Evolutionary conservation across 2,888 invertebrate genomes (phyloP).

Genomic region (Bellardia bayeri): DNA sequence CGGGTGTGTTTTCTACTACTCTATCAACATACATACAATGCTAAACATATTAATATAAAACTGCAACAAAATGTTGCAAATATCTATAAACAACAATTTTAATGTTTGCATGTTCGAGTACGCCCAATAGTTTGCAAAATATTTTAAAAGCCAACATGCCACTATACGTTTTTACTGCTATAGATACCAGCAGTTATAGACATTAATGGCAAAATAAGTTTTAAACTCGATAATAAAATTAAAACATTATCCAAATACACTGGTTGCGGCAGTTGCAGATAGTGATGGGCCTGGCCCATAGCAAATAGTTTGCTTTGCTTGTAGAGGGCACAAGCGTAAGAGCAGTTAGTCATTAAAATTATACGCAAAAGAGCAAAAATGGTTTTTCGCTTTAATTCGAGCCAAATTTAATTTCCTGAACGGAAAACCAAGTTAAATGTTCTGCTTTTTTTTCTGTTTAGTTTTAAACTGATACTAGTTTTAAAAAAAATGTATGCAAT

Average conservation of each 20-base stretch:
- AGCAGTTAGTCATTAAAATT: conserved; percentile 15
- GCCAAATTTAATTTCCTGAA: conserved; percentile 58
- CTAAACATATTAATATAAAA: neutral
- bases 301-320: neutral
- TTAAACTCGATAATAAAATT: conserved; percentile 39
- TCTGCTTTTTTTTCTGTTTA: neutral
- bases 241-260: neutral
- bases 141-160: neutral
- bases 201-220: conserved; percentile 2
- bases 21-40: neutral
- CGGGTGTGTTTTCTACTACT: neutral
- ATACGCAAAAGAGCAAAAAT: conserved; percentile 9
- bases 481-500: neutral
- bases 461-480: neutral
- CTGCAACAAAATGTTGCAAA: conserved; percentile 1
- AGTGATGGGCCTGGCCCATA: neutral
- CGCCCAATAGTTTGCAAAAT: conserved; percentile 3
- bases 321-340: neutral
- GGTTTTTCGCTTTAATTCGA: neutral
- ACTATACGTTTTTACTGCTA: neutral
- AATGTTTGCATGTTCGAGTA: neutral
- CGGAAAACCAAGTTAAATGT: conserved; percentile 31
- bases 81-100: neutral
- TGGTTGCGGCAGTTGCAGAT: neutral
- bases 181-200: neutral